Evolutionary conservation across 2,888 invertebrate species (phyloP), one percentile per base, ranked within the genome.

Genomic region (Craniophora ligustri): DNA sequence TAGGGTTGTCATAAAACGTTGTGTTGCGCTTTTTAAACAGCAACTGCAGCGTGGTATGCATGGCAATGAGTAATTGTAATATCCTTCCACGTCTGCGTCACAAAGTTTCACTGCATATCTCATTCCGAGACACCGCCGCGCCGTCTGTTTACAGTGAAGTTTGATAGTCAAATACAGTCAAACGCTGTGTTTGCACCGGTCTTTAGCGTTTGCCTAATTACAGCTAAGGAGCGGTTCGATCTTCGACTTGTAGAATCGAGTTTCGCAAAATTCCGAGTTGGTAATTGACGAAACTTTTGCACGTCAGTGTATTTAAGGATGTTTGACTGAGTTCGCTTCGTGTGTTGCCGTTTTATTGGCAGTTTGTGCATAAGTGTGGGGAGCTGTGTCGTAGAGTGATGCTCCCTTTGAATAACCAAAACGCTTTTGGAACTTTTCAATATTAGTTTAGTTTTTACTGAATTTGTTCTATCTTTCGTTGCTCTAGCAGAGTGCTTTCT

Each of bases 231-330:
- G 72, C 47, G 71, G 64, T 73, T 72, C 75, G 74, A 75, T 75
- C 75, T 75, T 68, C 73, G 73, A 75, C 76, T 75, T 71, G 62
- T 56, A 67, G 72, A 75, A 75, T 73, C 55, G 64, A 73, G 73
- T 74, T 72, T 74, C 62, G 68, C 60, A 58, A 61, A 74, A 76
- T 72, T 72, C 41, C 50, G 62, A 76, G 54, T 76, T 67, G 45
- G 71, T 75, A 76, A 76, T 76, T 76, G 75, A 62, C 32, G 26
- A 66, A 76, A 76, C 67, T 79, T 79, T 73, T 64, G 54, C 56
- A 47, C 67, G 67, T 63, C 67, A 73, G 70, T 75, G 66, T 77
- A 70, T 71, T 75, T 76, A 72, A 68, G 63, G 50, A 71, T 68
- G 68, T 63, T n/a, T 68, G 63, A 48, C 51, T 11, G 46, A 45